Base-by-base conservation (phyloP, 1,140 invertebrate genomes). In the Neotoxoptera formosana region DNA sequence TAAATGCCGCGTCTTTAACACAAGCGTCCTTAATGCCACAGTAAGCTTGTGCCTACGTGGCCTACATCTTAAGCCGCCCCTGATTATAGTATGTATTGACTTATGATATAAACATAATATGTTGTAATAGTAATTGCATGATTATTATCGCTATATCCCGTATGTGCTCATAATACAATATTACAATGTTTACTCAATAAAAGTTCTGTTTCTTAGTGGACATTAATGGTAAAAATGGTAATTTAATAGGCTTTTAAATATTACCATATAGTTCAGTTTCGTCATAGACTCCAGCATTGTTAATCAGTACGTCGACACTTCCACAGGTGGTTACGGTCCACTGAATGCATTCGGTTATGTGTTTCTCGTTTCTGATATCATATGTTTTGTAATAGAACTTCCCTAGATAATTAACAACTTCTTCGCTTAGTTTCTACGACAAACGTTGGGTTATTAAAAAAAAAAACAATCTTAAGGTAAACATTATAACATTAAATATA, bases 261-360 rank as follows among this genome's bases (percentile, higher is more conserved):
- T 92, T 92, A 92, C 90, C 51, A 36, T 36, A 11, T 25, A 92
- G 48, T 92, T 47, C 47, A 25, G 30, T 36, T 48, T 48, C 41
- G 36, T 92, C 90, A 53, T 83, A 92, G 34, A 83, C 23, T 81
- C 90, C 90, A 25, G n/a, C 90, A 51, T 92, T 92, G 21, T 92
- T 92, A 17, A 92, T 11, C 8, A 92, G 6, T 2, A 92, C 90
- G 30, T 92, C 90, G 3, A 92, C 23, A 51, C 90, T 51, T 34
- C 67, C 67, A 36, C 45, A 92, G 0, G n/a, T 51, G 1, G 23
- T n/a, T 25, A 92, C 6, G 14, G 67, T 34, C 90, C 90, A 92
- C 23, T 81, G 48, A 21, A 92, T 47, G 81, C 90, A 92, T 92
- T 92, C 90, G 1, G 47, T 56, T 81, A 92, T 92, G 4, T 83